A percentile compares a stretch with the other conserved stretches of the same genome.
phyloP scores from a whole-genome alignment of 1,140 invertebrate genomes.

The Muscidifurax raptorellus region DNA sequence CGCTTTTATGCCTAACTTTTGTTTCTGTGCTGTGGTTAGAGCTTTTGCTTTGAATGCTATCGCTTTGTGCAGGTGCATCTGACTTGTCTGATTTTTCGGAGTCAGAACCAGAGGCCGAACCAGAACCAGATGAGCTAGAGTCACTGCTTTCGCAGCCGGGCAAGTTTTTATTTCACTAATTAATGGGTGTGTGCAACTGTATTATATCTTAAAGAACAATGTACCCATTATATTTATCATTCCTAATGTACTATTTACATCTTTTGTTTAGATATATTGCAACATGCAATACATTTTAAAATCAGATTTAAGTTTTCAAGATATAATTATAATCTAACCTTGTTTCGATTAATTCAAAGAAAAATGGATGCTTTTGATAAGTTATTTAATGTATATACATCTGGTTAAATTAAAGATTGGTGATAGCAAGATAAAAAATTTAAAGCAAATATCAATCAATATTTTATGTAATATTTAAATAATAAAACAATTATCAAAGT shows the following conservation, averaged over 20 bases:
- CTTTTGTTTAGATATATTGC: background rate
- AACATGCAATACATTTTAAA: background rate
- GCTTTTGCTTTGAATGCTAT: slow-evolving; percentile 72
- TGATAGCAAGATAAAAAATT: background rate
- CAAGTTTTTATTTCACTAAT: slow-evolving; percentile 59
- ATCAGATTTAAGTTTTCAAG: background rate
- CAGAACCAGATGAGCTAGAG: slow-evolving; percentile 76
- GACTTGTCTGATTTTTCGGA: slow-evolving; percentile 72
- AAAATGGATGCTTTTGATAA: background rate
- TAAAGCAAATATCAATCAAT: too few species aligned
- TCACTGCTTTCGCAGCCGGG: slow-evolving; percentile 70
- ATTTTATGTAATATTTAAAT: too few species aligned
- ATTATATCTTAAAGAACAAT: slow-evolving; percentile 19
- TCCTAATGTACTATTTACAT: background rate
- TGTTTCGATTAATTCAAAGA: background rate
- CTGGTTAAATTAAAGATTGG: background rate
- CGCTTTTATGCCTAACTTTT: slow-evolving; percentile 70
- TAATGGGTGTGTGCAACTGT: background rate
- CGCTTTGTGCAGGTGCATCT: slow-evolving; percentile 68
- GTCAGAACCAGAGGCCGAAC: slow-evolving; percentile 72
- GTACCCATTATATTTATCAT: background rate
- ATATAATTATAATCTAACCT: slow-evolving; percentile 10
- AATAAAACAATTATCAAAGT: background rate
- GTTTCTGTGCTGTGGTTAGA: slow-evolving; percentile 71
- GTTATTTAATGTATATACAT: too few species aligned